Evolutionary conservation across 2,888 invertebrate species (phyloP), one percentile per base, ranked within the genome.

Genomic region (Apantesis nais): DNA sequence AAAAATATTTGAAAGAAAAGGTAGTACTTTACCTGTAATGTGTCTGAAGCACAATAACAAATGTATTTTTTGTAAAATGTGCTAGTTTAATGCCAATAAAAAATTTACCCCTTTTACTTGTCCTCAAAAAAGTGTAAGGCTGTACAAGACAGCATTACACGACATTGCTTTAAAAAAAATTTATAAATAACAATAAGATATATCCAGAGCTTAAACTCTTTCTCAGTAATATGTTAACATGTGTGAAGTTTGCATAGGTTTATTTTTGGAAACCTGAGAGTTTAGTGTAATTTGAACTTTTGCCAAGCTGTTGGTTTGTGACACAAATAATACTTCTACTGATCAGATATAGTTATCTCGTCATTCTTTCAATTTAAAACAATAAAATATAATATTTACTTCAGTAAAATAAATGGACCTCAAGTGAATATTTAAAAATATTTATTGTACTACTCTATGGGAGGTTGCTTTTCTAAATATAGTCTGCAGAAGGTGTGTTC

Each of bases 381-480:
- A 62, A 29, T 68, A 67, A 70, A 67, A 66, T 72, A 77, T 70
- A 31, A 25, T 37, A 67, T 68, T 67, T 71, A 75, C 67, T 72
- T 44, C 39, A 65, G 69, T 67, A 31, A 60, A 75, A 74, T 55
- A 55, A 58, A 58, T 58, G 16, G 29, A 29, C 29, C 16, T 58
- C 12, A 0, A 58, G 29, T 58, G 58, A 58, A 58, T 58, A 58
- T 58, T 58, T 7, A 29, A 58, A 60, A 67, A 63, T 34, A 72
- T 55, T 67, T 60, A 66, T 71, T 70, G 39, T 61, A 74, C 71
- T 75, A 73, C 87, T 90, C 81, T 92, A 95, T 95, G 95, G 95
- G 95, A 86, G 90, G 90, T 90, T 95, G 95, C 86, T 92, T 93
- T 86, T 94, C 94, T 83, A 94, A 94, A 93, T 90, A 91, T 80